Base-by-base conservation (phyloP, 1,140 invertebrate genomes). In the Lepidostoma basale region DNA sequence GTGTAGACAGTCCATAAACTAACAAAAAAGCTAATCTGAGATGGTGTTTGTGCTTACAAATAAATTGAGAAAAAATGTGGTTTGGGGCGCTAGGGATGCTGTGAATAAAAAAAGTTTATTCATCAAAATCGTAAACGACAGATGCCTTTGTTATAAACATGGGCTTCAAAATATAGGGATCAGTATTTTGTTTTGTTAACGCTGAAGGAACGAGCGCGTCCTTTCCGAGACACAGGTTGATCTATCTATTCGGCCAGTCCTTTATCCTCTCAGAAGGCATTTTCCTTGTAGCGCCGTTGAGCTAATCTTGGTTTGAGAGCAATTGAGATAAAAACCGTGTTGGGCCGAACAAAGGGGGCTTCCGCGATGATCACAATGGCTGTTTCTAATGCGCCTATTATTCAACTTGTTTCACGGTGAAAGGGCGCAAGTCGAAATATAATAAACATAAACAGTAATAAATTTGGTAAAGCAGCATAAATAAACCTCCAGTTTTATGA, bases 111-210 rank as follows among this genome's bases (percentile, higher is more conserved):
- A n/a, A n/a, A n/a, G n/a, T n/a, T n/a, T n/a, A n/a, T n/a, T n/a
- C n/a, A 59, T 6, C 20, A 3, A 18, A 59, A 59, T 14, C 56
- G 5, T 36, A 12, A 10, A n/a, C 18, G 36, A 12, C 56, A 59
- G 8, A 39, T 39, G 30, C 18, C 56, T 39, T 59, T 59, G 56
- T 40, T 59, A 16, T 59, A 36, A 59, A 59, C 56, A 42, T 39
- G 33, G 20, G 10, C 12, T 25, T 40, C 18, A 23, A 40, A 59
- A 59, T 20, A 59, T 23, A 40, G 3, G 30, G 36, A 3, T n/a
- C n/a, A 25, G 12, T 49, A 49, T 26, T 3, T 12, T n/a, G 22
- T 49, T 49, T 49, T 22, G 45, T 25, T 1, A n/a, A n/a, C 25
- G 22, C 12, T 12, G 22, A 49, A 49, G 23, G 45, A 23, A 49